Conservation (phyloP, 2,888 invertebrate genomes). For the Oscheius sp. region DNA sequence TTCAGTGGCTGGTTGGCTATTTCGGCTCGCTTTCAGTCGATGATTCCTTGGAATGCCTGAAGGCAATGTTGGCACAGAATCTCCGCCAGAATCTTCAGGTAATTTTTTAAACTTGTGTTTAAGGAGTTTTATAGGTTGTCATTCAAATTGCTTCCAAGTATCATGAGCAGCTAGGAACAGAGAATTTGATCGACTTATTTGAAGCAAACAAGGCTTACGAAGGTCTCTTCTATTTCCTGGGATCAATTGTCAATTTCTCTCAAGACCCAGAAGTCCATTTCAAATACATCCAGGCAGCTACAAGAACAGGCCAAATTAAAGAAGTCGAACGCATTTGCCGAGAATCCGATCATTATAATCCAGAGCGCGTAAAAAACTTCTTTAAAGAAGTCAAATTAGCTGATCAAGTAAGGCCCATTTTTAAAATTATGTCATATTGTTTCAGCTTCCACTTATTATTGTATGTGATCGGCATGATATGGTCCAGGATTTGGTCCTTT, state of each 20-base stretch:
- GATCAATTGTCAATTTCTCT: constrained; percentile 99
- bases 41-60: constrained; percentile 94
- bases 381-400: constrained; percentile 97
- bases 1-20: constrained; percentile 96
- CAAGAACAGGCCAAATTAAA: constrained; percentile 98
- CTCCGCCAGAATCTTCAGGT: constrained; percentile 79
- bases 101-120: neutral
- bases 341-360: constrained; percentile 97
- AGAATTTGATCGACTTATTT: constrained; percentile 93
- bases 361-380: constrained; percentile 98
- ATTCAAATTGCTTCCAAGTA: constrained; percentile 99
- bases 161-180: constrained; percentile 95
- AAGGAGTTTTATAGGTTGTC: constrained; percentile 74
- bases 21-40: constrained; percentile 98
- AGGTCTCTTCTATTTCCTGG: constrained; percentile 95
- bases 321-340: constrained; percentile 98
- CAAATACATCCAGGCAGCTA: constrained; percentile 99
- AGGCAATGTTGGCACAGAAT: constrained; percentile 97
- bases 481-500: constrained; percentile 96
- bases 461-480: constrained; percentile 99
- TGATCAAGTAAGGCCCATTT: constrained; percentile 75
- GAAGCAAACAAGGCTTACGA: constrained; percentile 99
- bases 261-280: constrained; percentile 99
- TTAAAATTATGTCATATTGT: neutral
- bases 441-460: constrained; percentile 93